phyloP scores from a whole-genome alignment of 2,888 invertebrate species.

The Clitarchus hookeri region DNA sequence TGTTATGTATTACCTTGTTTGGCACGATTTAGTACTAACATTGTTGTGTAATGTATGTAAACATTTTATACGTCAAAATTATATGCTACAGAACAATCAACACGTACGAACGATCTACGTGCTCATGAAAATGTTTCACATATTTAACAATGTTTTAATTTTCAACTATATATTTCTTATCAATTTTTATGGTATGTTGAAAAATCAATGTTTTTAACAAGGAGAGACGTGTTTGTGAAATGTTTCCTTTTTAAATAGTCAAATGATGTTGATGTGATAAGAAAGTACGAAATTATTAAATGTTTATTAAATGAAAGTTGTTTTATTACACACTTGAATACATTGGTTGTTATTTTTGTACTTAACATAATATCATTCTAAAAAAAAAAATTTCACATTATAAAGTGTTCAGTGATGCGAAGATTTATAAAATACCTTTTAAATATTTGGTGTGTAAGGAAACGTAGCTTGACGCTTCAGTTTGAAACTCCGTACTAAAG shows the following conservation, averaged over 20 bases:
- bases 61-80: not conserved
- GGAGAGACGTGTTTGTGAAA: not conserved
- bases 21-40: no score
- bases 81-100: not conserved
- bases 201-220: conserved; percentile 8
- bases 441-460: no score
- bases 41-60: not conserved
- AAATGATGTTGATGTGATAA: conserved; percentile 14
- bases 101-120: not conserved
- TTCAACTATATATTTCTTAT: not conserved
- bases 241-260: not conserved
- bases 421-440: no score
- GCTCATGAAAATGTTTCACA: not conserved
- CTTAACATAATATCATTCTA: no score
- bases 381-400: no score
- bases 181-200: not conserved
- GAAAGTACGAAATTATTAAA: conserved; percentile 8
- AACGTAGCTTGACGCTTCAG: no score
- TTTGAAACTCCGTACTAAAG: no score
- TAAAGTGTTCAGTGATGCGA: no score
- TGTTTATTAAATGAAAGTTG: not conserved
- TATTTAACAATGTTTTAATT: not conserved
- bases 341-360: no score
- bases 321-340: not conserved
- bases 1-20: no score